A percentile compares a stretch with the other conserved stretches of the same genome.
These are phyloP conservation scores for Dysdera silvatica DNA, from an alignment of 1,140 invertebrate genomes.

Conservation along the genomic window DNA sequence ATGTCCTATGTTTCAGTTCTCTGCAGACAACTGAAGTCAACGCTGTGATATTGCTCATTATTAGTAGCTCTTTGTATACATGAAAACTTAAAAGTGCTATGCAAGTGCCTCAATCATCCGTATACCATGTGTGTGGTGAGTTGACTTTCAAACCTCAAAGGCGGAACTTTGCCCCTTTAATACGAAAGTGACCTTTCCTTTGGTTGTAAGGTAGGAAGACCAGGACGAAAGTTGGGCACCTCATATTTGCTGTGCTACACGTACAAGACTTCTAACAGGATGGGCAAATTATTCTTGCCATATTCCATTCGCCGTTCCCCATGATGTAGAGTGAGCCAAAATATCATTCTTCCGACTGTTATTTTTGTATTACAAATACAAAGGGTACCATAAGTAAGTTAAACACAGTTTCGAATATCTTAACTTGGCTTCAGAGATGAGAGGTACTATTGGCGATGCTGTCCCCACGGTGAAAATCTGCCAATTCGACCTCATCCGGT, in stretches of 20 bases:
- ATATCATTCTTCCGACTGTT: neutral
- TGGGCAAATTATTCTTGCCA: neutral
- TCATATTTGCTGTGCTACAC: neutral
- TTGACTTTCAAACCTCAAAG: neutral
- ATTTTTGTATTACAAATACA: neutral
- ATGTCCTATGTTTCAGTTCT: too few relatives aligned
- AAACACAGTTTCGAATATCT: neutral
- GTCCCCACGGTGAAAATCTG: neutral
- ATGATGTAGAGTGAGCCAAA: neutral
- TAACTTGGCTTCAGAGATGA: neutral
- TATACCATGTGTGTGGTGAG: neutral
- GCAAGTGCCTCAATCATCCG: too few relatives aligned
- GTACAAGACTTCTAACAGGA: neutral
- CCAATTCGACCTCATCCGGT: too few relatives aligned
- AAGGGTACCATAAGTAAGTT: neutral
- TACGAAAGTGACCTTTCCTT: neutral
- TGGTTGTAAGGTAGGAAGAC: neutral
- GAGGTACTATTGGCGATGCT: too few relatives aligned
- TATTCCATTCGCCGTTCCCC: neutral
- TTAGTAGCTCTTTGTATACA: too few relatives aligned
- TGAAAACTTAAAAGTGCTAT: too few relatives aligned
- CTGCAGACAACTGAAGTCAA: too few relatives aligned
- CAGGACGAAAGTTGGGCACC: neutral
- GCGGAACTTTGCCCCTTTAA: neutral
- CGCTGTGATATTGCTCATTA: too few relatives aligned